phyloP scores from a whole-genome alignment of 2,113 vertebrate species.

The Coturnix japonica region DNA sequence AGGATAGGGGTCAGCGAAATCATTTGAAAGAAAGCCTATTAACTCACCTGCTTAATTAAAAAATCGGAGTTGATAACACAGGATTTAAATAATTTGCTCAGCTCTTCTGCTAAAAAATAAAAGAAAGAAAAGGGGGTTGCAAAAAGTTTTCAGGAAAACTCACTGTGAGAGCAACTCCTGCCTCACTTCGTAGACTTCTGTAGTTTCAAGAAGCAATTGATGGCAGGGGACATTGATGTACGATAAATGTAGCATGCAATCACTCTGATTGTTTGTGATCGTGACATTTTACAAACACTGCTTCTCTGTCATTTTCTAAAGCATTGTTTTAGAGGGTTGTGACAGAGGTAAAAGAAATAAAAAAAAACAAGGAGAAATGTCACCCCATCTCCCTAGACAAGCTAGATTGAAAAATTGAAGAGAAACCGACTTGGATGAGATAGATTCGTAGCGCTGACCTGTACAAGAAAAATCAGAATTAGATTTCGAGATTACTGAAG shows the following conservation, averaged over 20 bases:
- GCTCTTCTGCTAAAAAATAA: not conserved
- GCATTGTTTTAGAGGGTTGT: conserved; percentile 66
- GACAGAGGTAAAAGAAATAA: conserved; percentile 64
- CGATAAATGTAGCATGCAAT: conserved; percentile 71
- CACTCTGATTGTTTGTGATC: conserved; percentile 70
- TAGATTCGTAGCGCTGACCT: not conserved
- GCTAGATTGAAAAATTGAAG: conserved; percentile 66
- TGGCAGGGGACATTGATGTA: conserved; percentile 48
- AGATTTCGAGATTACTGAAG: conserved; percentile 45
- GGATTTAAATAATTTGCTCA: not conserved
- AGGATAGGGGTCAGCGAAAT: not conserved
- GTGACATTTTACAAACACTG: conserved; percentile 74
- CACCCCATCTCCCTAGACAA: conserved; percentile 41
- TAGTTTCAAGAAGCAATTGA: conserved; percentile 22
- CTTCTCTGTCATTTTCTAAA: conserved; percentile 78
- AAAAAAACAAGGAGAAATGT: conserved; percentile 59
- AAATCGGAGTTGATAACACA: not conserved
- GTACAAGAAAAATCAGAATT: conserved; percentile 29
- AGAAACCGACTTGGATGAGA: conserved; percentile 14
- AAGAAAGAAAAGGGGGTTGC: not conserved
- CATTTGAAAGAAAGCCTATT: not conserved
- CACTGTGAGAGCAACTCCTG: not conserved
- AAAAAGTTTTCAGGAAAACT: not conserved
- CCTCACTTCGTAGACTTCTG: not conserved
- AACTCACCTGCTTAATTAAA: not conserved